Percentiles rank a stretch among this genome's conserved stretches.
These are phyloP conservation scores for Ceraclea dissimilis DNA, from an alignment of 2,888 invertebrate species.

Conservation along the genomic window DNA sequence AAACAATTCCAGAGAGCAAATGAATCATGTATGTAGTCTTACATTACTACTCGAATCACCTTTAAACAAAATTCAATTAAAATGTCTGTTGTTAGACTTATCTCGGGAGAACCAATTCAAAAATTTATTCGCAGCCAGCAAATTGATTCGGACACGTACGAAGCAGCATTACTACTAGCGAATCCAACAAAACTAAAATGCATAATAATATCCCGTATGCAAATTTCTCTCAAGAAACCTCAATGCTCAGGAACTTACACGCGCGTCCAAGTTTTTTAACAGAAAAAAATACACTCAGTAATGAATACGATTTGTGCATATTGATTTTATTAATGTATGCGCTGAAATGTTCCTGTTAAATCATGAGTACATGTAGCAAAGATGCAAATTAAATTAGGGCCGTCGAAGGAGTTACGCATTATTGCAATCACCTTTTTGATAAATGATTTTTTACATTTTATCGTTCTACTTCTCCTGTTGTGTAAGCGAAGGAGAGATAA, in stretches of 20 bases:
- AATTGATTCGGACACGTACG: conserved; percentile 2
- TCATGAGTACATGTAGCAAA: not conserved
- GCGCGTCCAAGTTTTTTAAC: not conserved
- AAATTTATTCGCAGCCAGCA: not conserved
- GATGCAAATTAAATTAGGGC: not conserved
- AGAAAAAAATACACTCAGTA: not conserved
- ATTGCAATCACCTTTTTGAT: conserved; percentile 1
- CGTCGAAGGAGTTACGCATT: not conserved
- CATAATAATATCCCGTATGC: not conserved
- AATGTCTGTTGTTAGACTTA: conserved; percentile 2
- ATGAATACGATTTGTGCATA: conserved; percentile 2
- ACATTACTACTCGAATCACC: not conserved
- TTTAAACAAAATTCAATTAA: conserved; percentile 1
- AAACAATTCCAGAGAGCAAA: no score
- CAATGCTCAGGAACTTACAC: not conserved
- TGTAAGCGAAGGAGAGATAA: not conserved
- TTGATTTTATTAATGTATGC: conserved; percentile 1
- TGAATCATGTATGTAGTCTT: no score
- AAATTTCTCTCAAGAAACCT: not conserved
- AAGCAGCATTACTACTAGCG: not conserved
- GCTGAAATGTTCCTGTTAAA: not conserved
- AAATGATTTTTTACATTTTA: not conserved
- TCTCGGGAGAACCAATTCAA: not conserved
- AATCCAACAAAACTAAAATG: not conserved
- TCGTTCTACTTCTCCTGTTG: not conserved